A percentile compares a stretch with the other conserved stretches of the same genome.
Evolutionary conservation across 2,113 vertebrate genomes (phyloP).

Genomic region (Peromyscus maniculatus): DNA sequence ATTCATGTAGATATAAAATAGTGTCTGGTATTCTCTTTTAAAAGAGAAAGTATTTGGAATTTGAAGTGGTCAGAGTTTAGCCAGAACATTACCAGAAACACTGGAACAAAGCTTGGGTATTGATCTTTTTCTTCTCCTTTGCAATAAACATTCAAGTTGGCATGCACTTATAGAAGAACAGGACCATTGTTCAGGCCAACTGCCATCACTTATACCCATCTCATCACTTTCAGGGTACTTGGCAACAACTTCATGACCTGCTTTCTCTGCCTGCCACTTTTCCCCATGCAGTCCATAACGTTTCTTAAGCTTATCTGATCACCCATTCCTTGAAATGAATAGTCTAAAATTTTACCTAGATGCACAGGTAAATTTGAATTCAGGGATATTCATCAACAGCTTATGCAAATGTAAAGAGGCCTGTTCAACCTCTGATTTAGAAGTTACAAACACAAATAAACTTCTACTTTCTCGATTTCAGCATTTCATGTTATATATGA

Average conservation of each 20-base stretch:
- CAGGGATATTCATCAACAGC: neutral
- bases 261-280: conserved; percentile 4
- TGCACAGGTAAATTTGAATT: neutral
- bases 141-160: neutral
- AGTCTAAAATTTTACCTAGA: neutral
- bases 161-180: neutral
- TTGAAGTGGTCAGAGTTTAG: neutral
- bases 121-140: neutral
- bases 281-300: neutral
- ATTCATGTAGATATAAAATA: neutral
- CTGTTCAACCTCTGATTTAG: neutral
- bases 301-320: neutral
- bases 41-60: neutral
- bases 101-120: neutral
- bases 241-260: neutral
- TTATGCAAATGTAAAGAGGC: neutral
- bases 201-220: neutral
- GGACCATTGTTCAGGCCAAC: neutral
- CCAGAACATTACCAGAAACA: neutral
- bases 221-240: neutral
- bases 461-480: conserved; percentile 23
- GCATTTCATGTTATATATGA: neutral
- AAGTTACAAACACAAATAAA: neutral
- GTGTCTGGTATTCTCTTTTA: neutral
- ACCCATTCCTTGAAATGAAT: neutral